These are phyloP conservation scores for Otis tarda DNA, from an alignment of 2,113 vertebrate genomes.

Conservation along the genomic window DNA sequence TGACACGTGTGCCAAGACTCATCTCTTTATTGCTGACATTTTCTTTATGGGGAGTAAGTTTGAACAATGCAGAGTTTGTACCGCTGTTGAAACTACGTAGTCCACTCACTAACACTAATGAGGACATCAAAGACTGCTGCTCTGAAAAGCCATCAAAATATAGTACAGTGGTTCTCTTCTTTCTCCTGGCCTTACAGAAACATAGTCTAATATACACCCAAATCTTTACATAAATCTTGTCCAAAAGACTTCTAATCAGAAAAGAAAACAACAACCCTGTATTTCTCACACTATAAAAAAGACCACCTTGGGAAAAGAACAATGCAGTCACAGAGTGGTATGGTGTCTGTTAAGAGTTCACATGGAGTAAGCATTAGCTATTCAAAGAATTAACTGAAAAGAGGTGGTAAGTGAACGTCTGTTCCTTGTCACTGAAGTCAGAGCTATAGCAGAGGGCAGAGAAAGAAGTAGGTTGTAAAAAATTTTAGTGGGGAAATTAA, in stretches of 20 bases:
- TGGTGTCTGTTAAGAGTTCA: conserved; percentile 18
- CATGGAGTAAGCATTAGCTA: not conserved
- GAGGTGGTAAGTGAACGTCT: not conserved
- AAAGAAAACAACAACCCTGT: conserved; percentile 1
- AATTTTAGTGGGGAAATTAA: not conserved
- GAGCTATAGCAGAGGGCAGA: not conserved
- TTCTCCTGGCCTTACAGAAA: not conserved
- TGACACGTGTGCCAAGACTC: not conserved
- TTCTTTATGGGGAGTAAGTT: not conserved
- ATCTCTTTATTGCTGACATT: not conserved
- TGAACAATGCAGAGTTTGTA: not conserved
- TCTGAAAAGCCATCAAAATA: not conserved
- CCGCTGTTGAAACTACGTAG: not conserved
- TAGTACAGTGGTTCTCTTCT: not conserved
- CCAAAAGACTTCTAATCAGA: conserved; percentile 31
- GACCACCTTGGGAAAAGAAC: conserved; percentile 38
- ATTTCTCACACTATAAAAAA: conserved; percentile 36
- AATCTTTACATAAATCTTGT: not conserved
- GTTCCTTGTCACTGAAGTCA: conserved; percentile 33
- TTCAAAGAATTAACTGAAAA: conserved; percentile 13
- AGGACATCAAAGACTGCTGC: not conserved
- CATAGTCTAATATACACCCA: not conserved
- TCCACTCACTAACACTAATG: not conserved
- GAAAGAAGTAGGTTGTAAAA: not conserved
- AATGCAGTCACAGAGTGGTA: not conserved